Evolutionary conservation across 1,140 invertebrate species (phyloP).

Genomic region (Centruroides sculpturatus): DNA sequence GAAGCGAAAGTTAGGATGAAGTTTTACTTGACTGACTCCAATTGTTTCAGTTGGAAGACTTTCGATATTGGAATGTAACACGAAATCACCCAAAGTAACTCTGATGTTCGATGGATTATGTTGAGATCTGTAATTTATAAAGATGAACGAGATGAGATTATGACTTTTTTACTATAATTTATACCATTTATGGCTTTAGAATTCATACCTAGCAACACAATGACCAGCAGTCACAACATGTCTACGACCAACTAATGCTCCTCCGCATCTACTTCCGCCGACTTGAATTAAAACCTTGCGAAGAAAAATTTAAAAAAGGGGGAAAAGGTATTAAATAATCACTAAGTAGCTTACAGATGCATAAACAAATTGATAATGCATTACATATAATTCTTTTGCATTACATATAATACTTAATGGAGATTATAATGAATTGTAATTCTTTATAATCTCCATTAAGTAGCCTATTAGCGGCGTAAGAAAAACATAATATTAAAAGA

Average conservation of each 20-base stretch:
- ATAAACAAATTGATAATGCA: too few relatives aligned
- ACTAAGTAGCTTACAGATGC: too few relatives aligned
- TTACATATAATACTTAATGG: too few relatives aligned
- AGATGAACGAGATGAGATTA: background rate
- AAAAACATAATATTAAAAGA: too few relatives aligned
- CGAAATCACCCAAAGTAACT: slow-evolving; percentile 82
- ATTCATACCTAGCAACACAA: slow-evolving; percentile 61
- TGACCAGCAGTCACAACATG: slow-evolving; percentile 94
- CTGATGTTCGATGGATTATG: slow-evolving; percentile 60
- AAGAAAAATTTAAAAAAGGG: background rate
- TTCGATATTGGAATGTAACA: slow-evolving; percentile 82
- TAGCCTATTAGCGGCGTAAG: too few relatives aligned
- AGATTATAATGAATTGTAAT: too few relatives aligned
- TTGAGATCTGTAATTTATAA: slow-evolving; percentile 43
- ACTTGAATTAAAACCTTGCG: slow-evolving; percentile 78
- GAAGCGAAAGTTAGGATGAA: slow-evolving; percentile 89
- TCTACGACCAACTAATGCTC: slow-evolving; percentile 74
- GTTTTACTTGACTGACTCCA: slow-evolving; percentile 69
- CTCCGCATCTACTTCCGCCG: slow-evolving; percentile 79
- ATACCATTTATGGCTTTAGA: background rate
- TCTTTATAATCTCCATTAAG: too few relatives aligned
- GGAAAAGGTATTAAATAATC: background rate
- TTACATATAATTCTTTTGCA: too few relatives aligned
- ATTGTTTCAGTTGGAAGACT: slow-evolving; percentile 78
- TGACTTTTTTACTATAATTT: background rate